Evolutionary conservation across 35 echinoderm and acorn worm genomes (phyloP).

Genomic region (Patiria miniata): DNA sequence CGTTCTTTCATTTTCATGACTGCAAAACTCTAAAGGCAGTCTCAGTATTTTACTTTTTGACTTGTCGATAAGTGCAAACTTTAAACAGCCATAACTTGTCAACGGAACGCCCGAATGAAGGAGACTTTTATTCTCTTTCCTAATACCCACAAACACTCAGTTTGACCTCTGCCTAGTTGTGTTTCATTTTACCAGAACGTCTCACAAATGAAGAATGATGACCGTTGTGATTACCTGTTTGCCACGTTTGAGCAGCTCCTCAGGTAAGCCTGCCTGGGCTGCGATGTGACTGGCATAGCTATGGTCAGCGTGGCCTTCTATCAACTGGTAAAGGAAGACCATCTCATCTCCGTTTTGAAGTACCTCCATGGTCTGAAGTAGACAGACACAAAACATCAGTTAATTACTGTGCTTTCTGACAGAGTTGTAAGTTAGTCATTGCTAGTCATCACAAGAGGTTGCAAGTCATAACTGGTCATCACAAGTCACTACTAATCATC

Average conservation of each 20-base stretch:
- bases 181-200: too few relatives aligned
- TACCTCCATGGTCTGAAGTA: slow-evolving; percentile 89
- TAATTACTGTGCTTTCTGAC: too few relatives aligned
- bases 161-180: too few relatives aligned
- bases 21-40: too few relatives aligned
- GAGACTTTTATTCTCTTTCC: too few relatives aligned
- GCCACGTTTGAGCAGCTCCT: slow-evolving; percentile 78
- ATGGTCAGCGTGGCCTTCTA: slow-evolving; percentile 68
- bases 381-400: background rate
- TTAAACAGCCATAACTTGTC: too few relatives aligned
- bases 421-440: background rate
- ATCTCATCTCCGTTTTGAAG: slow-evolving; percentile 77
- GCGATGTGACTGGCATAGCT: slow-evolving; percentile 91
- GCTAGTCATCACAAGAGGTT: background rate
- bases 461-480: background rate
- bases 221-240: slow-evolving; percentile 46
- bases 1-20: too few relatives aligned
- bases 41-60: too few relatives aligned
- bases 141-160: too few relatives aligned
- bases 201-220: too few relatives aligned
- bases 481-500: background rate
- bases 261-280: slow-evolving; percentile 71
- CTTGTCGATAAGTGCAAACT: too few relatives aligned
- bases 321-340: slow-evolving; percentile 88
- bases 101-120: too few relatives aligned